phyloP scores from a whole-genome alignment of 1,140 invertebrate genomes.

The Homarus americanus region DNA sequence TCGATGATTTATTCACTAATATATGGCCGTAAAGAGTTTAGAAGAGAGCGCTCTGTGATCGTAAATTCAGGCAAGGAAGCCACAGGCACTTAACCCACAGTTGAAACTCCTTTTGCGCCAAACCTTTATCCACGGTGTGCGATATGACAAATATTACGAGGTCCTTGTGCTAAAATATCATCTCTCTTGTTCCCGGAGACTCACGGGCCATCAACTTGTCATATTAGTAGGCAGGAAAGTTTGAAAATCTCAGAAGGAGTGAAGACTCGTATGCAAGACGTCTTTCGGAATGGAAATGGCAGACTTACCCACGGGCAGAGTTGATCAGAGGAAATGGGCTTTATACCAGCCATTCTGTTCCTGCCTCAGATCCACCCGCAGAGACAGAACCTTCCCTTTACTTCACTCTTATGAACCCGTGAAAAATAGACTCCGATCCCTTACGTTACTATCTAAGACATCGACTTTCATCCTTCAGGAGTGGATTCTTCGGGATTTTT shows the following conservation, averaged over 20 bases:
- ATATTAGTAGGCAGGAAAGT: neutral
- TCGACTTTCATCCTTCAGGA: neutral
- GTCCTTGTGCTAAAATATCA: neutral
- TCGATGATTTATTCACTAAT: too few species aligned
- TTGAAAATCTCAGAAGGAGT: neutral
- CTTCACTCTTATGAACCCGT: neutral
- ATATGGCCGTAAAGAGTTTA: too few species aligned
- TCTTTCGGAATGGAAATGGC: constrained; percentile 1
- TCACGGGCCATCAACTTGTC: neutral
- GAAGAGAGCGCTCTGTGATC: too few species aligned
- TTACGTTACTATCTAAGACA: neutral
- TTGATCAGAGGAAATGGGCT: constrained; percentile 10
- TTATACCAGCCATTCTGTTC: constrained; percentile 7
- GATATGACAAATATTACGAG: neutral
- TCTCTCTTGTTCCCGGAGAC: neutral
- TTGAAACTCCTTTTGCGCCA: neutral
- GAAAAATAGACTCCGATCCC: neutral
- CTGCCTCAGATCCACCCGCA: neutral
- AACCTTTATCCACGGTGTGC: neutral
- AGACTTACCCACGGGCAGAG: neutral
- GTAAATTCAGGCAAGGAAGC: neutral
- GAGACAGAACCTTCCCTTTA: neutral
- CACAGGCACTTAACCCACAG: neutral
- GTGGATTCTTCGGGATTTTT: too few species aligned
- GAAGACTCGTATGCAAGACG: neutral